Evolutionary conservation across 2,888 invertebrate species (phyloP), one percentile per base, ranked within the genome.

Genomic region (Ptychoptera contaminata): DNA sequence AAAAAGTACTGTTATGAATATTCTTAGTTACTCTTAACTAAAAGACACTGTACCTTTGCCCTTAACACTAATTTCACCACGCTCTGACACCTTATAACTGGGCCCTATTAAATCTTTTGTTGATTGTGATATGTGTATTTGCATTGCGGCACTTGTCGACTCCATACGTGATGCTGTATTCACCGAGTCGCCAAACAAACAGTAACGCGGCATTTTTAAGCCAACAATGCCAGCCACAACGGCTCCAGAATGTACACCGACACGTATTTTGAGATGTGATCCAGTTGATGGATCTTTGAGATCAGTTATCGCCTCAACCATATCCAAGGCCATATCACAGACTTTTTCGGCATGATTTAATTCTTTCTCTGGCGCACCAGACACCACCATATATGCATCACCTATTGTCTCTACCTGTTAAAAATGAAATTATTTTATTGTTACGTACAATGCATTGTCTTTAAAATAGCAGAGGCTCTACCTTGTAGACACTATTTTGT

Each of bases 321-420:
- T 96, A 57, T 93, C 94, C 29, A 94, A 67, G 0, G 93, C 93
- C 93, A 96, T 94, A 59, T 91, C 85, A 59, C 90, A 91, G 7
- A 91, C 86, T 55, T 85, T 78, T 60, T 90, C 84, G 0, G 93
- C 92, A 60, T 97, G 96, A 58, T 88, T 85, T 43, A 73, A 73
- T 58, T 90, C 88, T 55, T 84, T 82, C 53, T 86, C 85, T 0
- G 94, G 94, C 0, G 93, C 93, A 0, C 96, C 96, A 1, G 91
- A 86, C 1, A 94, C 96, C 1, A 94, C 91, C 94, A 97, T 94
- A 62, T 96, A 97, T 0, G 96, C 96, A 60, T 97, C 96, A 0
- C 96, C 94, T 52, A 96, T 94, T 0, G 96, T 96, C 68, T 96
- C 96, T 35, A 23, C 23, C 23, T 23, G 23, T 23, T 23, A 23